Conservation (phyloP, 2,888 invertebrate genomes). For the Meteorus colon region DNA sequence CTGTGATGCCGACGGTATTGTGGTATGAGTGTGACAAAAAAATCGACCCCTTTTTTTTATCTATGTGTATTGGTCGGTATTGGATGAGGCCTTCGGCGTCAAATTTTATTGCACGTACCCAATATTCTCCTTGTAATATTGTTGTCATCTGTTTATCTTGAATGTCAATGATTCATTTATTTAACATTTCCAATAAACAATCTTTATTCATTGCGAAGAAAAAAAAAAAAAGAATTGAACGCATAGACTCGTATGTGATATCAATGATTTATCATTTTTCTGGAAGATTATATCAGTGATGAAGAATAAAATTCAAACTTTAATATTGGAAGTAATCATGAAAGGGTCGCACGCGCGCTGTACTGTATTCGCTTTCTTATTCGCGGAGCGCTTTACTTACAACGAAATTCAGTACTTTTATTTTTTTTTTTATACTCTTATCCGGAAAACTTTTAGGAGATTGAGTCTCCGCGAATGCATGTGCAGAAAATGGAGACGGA, state of each 20-base stretch:
- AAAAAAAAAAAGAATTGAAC: no score
- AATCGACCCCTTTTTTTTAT: constrained; percentile 9
- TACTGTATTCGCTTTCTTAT: constrained; percentile 8
- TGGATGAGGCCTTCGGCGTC: neutral
- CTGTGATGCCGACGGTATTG: constrained; percentile 6
- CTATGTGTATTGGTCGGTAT: neutral
- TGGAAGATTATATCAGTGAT: neutral
- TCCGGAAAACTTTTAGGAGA: constrained; percentile 54
- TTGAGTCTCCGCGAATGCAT: constrained; percentile 49
- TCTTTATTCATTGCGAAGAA: no score
- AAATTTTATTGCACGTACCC: constrained; percentile 8
- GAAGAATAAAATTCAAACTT: constrained; percentile 1
- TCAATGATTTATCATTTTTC: neutral
- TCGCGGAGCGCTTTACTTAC: constrained; percentile 15
- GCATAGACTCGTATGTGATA: neutral
- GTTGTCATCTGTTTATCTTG: neutral
- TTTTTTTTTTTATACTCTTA: constrained; percentile 44
- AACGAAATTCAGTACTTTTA: neutral
- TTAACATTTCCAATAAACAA: no score
- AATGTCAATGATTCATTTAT: neutral
- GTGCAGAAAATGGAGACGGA: constrained; percentile 44
- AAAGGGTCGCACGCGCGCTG: neutral
- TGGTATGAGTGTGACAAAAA: constrained; percentile 6
- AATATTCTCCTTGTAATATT: neutral
- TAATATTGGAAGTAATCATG: constrained; percentile 12